Percentiles rank a stretch among this genome's conserved stretches.
These are phyloP conservation scores for Bombyx mori DNA, from an alignment of 1,140 invertebrate genomes.

Conservation along the genomic window ASM3026992v2 NC_085125.1:6007001-6007500, in stretches of 20 bases:
- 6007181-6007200: slow-evolving; percentile 51
- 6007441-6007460: neutral
- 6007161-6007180: slow-evolving; percentile 29
- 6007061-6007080: too few species aligned
- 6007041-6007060: too few species aligned
- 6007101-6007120: too few species aligned
- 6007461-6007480: neutral
- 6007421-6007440: neutral
- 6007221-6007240: slow-evolving; percentile 31
- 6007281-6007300: slow-evolving; percentile 29
- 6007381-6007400: neutral
- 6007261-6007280: slow-evolving; percentile 31
- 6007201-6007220: slow-evolving; percentile 30
- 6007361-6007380: neutral
- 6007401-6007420: neutral
- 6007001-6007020: too few species aligned
- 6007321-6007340: neutral
- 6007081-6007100: too few species aligned
- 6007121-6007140: neutral
- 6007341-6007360: neutral
- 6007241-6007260: slow-evolving; percentile 33
- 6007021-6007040: too few species aligned
- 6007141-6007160: slow-evolving; percentile 37
- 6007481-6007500: neutral
- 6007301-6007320: slow-evolving; percentile 4